Evolutionary conservation across 2,113 vertebrate genomes (phyloP).

Genomic region (Thryonomys swinderianus): DNA sequence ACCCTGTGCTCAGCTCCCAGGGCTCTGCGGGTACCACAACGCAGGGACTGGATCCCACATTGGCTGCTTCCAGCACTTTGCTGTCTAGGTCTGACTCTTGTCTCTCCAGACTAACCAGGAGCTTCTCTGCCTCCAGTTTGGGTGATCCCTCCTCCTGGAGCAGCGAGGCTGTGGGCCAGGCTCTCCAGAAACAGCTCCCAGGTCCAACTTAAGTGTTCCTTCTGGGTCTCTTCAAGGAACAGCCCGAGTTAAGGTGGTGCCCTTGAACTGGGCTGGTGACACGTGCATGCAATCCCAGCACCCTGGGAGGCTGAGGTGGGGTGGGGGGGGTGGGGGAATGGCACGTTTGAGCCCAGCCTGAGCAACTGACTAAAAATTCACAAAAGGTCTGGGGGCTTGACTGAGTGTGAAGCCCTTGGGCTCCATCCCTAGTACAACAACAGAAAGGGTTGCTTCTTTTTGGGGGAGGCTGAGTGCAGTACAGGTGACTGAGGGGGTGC

Average conservation of each 20-base stretch:
- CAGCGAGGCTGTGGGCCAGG: fast-evolving
- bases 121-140: not conserved
- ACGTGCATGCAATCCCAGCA: not conserved
- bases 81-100: not conserved
- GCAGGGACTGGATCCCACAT: fast-evolving
- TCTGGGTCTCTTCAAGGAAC: not conserved
- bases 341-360: not conserved
- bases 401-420: not conserved
- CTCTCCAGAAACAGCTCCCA: not conserved
- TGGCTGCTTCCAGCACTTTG: fast-evolving
- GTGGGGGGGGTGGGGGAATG: not conserved
- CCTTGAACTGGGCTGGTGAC: not conserved
- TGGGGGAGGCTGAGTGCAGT: not conserved
- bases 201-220: not conserved
- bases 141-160: not conserved
- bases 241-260: fast-evolving
- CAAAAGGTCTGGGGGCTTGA: not conserved
- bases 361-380: not conserved
- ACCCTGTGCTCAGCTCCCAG: not conserved
- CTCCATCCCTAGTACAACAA: not conserved
- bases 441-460: not conserved
- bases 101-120: not conserved
- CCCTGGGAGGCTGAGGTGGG: not conserved
- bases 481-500: not conserved
- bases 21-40: fast-evolving